Evolutionary conservation across 2,888 invertebrate genomes (phyloP).

Genomic region (Drosophila kanekoi): DNA sequence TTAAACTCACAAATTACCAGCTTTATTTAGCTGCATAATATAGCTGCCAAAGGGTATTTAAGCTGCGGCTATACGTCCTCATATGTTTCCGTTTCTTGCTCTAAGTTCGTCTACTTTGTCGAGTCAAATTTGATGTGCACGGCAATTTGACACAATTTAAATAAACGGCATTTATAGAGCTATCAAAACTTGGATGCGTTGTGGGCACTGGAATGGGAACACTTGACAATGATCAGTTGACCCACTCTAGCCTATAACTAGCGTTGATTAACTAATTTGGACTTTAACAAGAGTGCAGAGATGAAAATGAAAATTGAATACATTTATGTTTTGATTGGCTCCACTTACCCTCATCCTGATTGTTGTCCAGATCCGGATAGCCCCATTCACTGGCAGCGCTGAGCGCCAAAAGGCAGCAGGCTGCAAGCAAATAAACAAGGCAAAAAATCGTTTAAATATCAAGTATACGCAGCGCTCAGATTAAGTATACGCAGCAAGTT

Average conservation of each 20-base stretch:
- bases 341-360: conserved; percentile 80
- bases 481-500: conserved; percentile 16
- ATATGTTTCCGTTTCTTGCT: conserved; percentile 9
- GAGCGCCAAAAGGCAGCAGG: conserved; percentile 51
- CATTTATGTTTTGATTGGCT: conserved; percentile 42
- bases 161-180: conserved; percentile 56
- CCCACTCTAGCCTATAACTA: conserved; percentile 24
- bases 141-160: conserved; percentile 80
- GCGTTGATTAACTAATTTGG: conserved; percentile 76
- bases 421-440: conserved; percentile 52
- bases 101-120: conserved; percentile 12
- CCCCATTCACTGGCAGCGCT: conserved; percentile 71
- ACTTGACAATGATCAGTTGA: conserved; percentile 59
- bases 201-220: conserved; percentile 20
- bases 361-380: conserved; percentile 81
- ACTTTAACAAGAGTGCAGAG: conserved; percentile 40
- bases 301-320: conserved; percentile 13
- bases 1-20: too few species aligned
- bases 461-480: conserved; percentile 28
- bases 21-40: neutral
- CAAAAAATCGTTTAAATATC: neutral
- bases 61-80: neutral
- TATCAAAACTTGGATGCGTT: conserved; percentile 33
- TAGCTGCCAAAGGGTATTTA: neutral
- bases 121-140: conserved; percentile 55